Base-by-base conservation (phyloP, 2,888 invertebrate genomes). In the Cryptocheilus praepositus region DNA sequence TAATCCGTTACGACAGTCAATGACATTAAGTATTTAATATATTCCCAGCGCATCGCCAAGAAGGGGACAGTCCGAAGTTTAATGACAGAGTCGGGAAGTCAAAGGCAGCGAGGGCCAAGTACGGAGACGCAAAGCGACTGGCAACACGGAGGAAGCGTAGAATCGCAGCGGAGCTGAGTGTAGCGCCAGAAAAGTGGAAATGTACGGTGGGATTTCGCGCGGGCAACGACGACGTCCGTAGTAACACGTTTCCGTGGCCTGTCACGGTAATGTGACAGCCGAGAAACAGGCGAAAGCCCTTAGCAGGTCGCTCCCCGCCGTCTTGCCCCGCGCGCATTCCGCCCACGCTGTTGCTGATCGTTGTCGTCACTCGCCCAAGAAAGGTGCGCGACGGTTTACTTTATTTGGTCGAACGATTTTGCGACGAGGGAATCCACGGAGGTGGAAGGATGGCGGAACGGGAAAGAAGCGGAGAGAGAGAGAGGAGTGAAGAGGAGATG, bases 191-290 rank as follows among this genome's bases (percentile, higher is more conserved):
- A 3, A 46, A 16, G 49, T 21, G 21, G n/a, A 52, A 16, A 15
- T 1, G 15, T 3, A 11, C 3, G 28, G 49, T 46, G 28, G 28
- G 60, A n/a, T 36, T 45, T n/a, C 5, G 19, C 3, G 43, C 19
- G 21, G 44, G 22, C 45, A n/a, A 43, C 22, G 54, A 7, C 36
- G 58, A 68, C 68, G 64, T 69, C 64, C 63, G 68, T 69, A 64
- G 73, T 71, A 74, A 78, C 73, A 69, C 73, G 77, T 74, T 79
- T 73, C 74, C 73, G 73, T 77, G 73, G 73, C 74, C 84, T 81
- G 83, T 82, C 82, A 79, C 71, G 73, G 75, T 86, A 85, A 85
- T 82, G 83, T 83, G 86, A 84, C 85, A 84, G 83, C 66, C 71
- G 76, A 79, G 84, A 79, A 86, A 85, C 84, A 84, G 80, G 76